Evolutionary conservation across 1,140 invertebrate species (phyloP).

Genomic region (Monomorium pharaonis): DNA sequence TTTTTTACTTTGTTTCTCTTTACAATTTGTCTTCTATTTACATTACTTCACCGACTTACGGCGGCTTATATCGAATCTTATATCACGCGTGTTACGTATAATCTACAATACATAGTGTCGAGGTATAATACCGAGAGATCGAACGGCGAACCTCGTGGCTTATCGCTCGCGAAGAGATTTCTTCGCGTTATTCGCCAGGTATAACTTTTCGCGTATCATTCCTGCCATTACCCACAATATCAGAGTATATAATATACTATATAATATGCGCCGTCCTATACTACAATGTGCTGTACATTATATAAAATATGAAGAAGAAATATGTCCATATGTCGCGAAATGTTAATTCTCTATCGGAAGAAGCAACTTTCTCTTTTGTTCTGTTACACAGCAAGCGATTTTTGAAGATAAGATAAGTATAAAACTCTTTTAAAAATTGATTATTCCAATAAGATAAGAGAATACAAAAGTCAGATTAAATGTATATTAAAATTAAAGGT

Average conservation of each 20-base stretch:
- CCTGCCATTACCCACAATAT: neutral
- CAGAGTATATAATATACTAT: neutral
- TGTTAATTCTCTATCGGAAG: neutral
- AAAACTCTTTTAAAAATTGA: neutral
- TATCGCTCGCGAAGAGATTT: conserved; percentile 34
- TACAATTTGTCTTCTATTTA: conserved; percentile 42
- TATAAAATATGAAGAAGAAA: conserved; percentile 40
- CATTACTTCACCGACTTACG: neutral
- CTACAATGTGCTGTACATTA: conserved; percentile 35
- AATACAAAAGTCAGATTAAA: neutral
- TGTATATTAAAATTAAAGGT: neutral
- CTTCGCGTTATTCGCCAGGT: neutral
- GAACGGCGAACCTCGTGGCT: conserved; percentile 1
- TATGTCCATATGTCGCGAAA: neutral
- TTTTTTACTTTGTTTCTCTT: conserved; percentile 45
- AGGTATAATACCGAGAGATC: conserved; percentile 46
- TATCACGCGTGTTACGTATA: conserved; percentile 53
- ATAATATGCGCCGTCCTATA: neutral
- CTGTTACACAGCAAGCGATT: neutral
- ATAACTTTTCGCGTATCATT: neutral
- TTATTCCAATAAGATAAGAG: neutral
- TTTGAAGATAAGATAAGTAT: neutral
- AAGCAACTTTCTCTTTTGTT: neutral
- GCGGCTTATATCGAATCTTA: conserved; percentile 48
- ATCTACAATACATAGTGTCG: conserved; percentile 39